A percentile compares a stretch with the other conserved stretches of the same genome.
Conservation (phyloP, 2,113 vertebrate species). For the Anas platyrhynchos region DNA sequence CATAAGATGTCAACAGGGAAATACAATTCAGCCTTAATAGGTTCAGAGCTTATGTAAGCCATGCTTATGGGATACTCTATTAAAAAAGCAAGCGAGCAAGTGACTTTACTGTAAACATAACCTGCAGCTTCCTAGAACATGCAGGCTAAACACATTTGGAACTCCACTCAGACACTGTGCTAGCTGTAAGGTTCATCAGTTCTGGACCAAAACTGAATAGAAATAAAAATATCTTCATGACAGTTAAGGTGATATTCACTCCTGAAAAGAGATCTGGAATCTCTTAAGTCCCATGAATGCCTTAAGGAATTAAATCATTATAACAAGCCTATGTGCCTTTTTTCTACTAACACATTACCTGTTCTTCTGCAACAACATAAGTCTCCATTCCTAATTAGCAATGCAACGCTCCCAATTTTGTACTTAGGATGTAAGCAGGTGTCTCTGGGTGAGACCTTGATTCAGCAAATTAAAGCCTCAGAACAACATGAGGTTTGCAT, state of each 20-base stretch:
- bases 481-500: not conserved
- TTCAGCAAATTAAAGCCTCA: not conserved
- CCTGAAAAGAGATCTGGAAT: not conserved
- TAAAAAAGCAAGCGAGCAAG: conserved; percentile 1
- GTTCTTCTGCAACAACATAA: not conserved
- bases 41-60: conserved; percentile 50
- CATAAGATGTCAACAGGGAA: conserved; percentile 63
- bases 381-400: not conserved
- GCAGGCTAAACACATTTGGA: not conserved
- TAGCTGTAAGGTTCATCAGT: not conserved
- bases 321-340: not conserved
- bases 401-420: not conserved
- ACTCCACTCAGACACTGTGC: not conserved
- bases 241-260: not conserved
- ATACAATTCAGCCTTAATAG: conserved; percentile 63
- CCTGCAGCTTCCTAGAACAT: not conserved
- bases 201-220: not conserved
- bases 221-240: not conserved
- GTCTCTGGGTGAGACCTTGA: not conserved
- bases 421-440: not conserved
- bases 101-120: conserved; percentile 45
- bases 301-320: not conserved
- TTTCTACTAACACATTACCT: not conserved
- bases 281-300: not conserved
- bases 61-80: conserved; percentile 13